Conservation (phyloP, 2,113 vertebrate species). For the Rhinoptilus africanus region DNA sequence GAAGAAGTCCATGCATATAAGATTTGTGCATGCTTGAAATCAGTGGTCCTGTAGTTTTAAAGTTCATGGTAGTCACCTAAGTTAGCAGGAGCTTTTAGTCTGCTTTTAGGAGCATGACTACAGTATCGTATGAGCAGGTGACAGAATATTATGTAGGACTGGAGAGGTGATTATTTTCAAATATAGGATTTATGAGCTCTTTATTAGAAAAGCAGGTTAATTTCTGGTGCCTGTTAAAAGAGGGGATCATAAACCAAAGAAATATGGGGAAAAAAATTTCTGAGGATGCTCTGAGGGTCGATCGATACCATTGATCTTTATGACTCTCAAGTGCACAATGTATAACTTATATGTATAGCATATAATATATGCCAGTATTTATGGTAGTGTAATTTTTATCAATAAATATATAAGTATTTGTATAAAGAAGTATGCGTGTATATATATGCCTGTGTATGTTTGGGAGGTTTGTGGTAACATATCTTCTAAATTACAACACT, state of each 20-base stretch:
- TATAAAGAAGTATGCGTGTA: not conserved
- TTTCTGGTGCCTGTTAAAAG: not conserved
- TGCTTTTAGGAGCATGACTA: not conserved
- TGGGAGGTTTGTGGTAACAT: not conserved
- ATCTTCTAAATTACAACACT: not conserved
- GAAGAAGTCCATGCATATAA: not conserved
- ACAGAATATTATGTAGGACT: not conserved
- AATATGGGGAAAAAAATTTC: not conserved
- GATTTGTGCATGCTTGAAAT: not conserved
- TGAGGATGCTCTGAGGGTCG: not conserved
- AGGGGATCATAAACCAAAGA: not conserved
- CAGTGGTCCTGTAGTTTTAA: not conserved
- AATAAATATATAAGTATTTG: not conserved
- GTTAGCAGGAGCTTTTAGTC: not conserved
- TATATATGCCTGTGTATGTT: not conserved
- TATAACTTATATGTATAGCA: not conserved
- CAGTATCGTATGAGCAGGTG: not conserved
- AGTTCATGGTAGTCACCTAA: not conserved
- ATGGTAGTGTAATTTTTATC: not conserved
- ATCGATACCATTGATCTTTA: not conserved
- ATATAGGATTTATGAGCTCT: not conserved
- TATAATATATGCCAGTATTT: not conserved
- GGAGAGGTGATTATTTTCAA: not conserved
- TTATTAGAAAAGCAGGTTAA: not conserved
- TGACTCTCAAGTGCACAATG: not conserved